Base-by-base conservation (phyloP, 2,797 vertebrate genomes). In the Danio albolineatus region DNA sequence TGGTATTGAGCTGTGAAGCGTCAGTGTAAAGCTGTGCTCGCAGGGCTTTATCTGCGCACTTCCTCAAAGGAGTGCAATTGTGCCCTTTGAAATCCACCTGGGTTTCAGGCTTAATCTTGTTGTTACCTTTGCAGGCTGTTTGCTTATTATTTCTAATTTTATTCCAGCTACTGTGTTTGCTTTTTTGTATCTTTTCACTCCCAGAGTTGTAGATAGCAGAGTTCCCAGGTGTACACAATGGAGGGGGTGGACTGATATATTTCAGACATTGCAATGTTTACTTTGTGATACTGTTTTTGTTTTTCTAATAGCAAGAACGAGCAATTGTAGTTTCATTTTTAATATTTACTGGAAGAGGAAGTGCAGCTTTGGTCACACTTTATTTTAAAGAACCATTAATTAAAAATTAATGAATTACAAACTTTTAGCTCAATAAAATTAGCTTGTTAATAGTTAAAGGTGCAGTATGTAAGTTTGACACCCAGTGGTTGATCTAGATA, bases 41-140 rank as follows among this genome's bases (percentile, higher is more conserved):
- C 74, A 73, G 66, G 59, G 41, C 54, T 73, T 82, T 54, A 62
- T 60, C 62, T 60, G 36, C 83, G 75, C 57, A 62, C 73, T n/a
- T 86, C 61, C 71, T 70, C 87, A 79, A 44, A 78, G 62, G 13
- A 64, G 85, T 84, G 61, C 54, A 64, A 43, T 69, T 69, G 7
- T 61, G 19, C 48, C 19, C 79, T 86, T 81, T 80, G 19, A 86
- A 83, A 83, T 77, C 70, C 77, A 76, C 67, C 80, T 61, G 28
- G 9, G 49, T 75, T 76, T 71, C 70, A 39, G 48, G 61, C 36
- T 73, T 70, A 59, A 81, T 83, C 65, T 78, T 41, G 39, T 43
- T 43, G 14, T 28, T 57, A 53, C 6, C 21, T 56, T 74, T 62
- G 73, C 38, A 65, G 43, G 48, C 57, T 78, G 49, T 64, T 48